Conservation (phyloP, 2,113 vertebrate genomes). For the Rhadina sibilatrix region DNA sequence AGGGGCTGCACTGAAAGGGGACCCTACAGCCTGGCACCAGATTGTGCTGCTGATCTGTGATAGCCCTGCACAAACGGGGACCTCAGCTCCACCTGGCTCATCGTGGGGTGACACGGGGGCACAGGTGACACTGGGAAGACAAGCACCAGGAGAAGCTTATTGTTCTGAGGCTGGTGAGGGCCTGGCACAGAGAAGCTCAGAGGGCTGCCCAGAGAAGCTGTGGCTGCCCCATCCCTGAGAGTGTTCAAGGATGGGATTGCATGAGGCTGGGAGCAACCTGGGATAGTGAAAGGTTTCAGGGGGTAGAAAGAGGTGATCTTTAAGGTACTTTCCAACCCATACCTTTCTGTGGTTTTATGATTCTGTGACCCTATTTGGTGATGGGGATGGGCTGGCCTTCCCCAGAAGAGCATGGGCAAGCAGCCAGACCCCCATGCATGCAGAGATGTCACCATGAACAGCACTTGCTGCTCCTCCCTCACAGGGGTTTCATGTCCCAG, state of each 20-base stretch:
- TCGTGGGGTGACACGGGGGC: background rate
- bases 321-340: background rate
- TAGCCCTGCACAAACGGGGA: fast-evolving
- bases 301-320: background rate
- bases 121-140: background rate
- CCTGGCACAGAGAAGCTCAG: background rate
- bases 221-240: background rate
- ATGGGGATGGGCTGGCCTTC: background rate
- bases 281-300: background rate
- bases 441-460: background rate
- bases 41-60: fast-evolving
- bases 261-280: background rate
- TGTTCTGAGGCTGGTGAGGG: background rate
- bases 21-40: background rate
- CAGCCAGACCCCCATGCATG: background rate
- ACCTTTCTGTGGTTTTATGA: background rate
- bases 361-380: background rate
- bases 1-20: background rate
- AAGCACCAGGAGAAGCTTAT: background rate
- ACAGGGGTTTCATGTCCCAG: background rate
- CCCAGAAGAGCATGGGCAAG: background rate
- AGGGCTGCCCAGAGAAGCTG: background rate
- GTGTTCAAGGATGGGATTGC: background rate
- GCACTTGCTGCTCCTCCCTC: background rate
- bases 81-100: background rate